Base-by-base conservation (phyloP, 1,140 invertebrate genomes). In the Odontomachus brunneus region DNA sequence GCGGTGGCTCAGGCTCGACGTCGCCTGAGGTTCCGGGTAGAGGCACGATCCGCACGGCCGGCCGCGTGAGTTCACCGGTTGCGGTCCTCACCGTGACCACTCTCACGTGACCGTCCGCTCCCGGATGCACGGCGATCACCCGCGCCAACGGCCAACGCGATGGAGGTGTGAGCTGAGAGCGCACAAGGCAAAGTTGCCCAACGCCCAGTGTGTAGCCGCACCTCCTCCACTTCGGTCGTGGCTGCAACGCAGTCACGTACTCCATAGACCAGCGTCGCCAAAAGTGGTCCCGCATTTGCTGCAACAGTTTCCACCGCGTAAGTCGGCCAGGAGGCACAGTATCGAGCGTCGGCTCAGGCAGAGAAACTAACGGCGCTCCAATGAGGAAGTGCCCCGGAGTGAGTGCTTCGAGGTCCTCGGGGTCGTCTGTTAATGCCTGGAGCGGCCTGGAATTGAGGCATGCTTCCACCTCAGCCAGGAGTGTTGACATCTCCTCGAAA, bases 361-460 rank as follows among this genome's bases (percentile, higher is more conserved):
- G 2, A 11, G 29, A 26, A 1, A 1, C 38, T 0, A 63, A 2
- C 0, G 29, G 26, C 0, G 26, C 0, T 0, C 60, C 60, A 0
- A 63, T 15, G 1, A 63, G n/a, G 1, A 63, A 63, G 14, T 44
- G n/a, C 4, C 60, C 60, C 9, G 60, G 60, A 0, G 29, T 63
- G 2, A 63, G 3, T 0, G n/a, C 60, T 0, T 15, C n/a, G 2
- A n/a, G 0, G 9, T 63, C 17, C 0, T 63, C 29, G 0, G 60
- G 60, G 1, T 63, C 60, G 29, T 33, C 17, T 0, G 29, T n/a
- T 0, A 38, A 5, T 0, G 29, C 60, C n/a, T 62, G 59, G 3
- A 62, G 15, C 1, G 26, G 17, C 0, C 60, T 24, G 0, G 29
- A 62, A 7, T 62, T 62, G 0, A 38, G 29, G 7, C 60, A 63